Evolutionary conservation across 2,797 vertebrate species (phyloP).

Genomic region (Acropternis orthonyx): DNA sequence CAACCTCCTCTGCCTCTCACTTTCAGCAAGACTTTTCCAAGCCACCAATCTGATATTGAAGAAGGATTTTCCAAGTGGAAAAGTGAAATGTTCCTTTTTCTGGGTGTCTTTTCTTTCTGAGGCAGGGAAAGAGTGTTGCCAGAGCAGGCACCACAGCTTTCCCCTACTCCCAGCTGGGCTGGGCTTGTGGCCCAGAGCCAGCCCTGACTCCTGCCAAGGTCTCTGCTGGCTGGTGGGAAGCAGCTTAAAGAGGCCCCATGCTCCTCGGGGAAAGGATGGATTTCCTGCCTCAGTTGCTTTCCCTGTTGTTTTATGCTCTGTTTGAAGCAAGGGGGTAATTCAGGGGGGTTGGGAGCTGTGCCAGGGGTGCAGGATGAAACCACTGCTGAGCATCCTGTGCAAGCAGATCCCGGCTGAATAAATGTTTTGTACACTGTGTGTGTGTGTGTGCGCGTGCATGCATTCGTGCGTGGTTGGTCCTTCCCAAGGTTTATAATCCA

Average conservation of each 20-base stretch:
- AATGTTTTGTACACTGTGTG: slow-evolving; percentile 26
- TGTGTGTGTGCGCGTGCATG: not conserved
- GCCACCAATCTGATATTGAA: not conserved
- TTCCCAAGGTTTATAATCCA: not conserved
- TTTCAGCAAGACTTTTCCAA: not conserved
- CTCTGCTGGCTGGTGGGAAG: not conserved
- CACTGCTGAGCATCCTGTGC: not conserved
- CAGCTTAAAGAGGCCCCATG: not conserved
- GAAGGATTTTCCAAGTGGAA: not conserved
- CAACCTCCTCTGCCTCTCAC: not conserved
- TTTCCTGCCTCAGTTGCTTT: not conserved
- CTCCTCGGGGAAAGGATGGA: not conserved
- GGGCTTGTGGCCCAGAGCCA: not conserved
- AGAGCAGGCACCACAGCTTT: not conserved
- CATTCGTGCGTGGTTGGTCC: rapidly evolving
- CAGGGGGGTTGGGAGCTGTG: not conserved
- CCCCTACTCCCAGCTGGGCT: not conserved
- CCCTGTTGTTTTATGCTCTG: not conserved
- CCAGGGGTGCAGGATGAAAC: not conserved
- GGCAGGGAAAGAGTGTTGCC: not conserved
- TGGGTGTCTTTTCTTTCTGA: not conserved
- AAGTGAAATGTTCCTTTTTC: not conserved
- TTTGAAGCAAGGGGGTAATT: not conserved
- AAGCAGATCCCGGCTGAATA: slow-evolving; percentile 61
- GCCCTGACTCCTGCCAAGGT: not conserved